Conservation (phyloP, 1,140 invertebrate genomes). For the Vanessa tameamea region DNA sequence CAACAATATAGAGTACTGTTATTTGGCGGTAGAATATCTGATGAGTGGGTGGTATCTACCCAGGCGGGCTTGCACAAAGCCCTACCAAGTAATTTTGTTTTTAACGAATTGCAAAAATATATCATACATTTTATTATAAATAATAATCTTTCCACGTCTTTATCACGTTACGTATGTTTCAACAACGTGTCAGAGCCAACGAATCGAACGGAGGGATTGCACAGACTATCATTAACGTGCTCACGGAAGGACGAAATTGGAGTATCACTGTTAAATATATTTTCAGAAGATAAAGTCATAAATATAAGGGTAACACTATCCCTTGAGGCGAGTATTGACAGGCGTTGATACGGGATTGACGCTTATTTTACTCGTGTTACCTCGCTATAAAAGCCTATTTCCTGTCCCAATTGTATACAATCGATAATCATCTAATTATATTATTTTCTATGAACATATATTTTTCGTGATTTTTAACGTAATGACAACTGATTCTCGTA, state of each 20-base stretch:
- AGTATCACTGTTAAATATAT: constrained; percentile 25
- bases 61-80: no score
- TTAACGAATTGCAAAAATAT: no score
- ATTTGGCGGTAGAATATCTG: no score
- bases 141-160: no score
- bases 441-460: background rate
- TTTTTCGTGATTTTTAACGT: background rate
- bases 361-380: constrained; percentile 35
- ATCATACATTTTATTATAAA: no score
- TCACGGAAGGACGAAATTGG: constrained; percentile 20
- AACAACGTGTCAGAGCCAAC: background rate
- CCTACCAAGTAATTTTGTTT: no score
- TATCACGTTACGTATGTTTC: background rate
- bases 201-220: background rate
- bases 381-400: constrained; percentile 8
- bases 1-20: no score
- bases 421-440: background rate
- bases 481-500: no score
- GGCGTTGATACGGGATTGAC: constrained; percentile 40
- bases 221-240: constrained; percentile 14
- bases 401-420: background rate
- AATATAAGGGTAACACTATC: constrained; percentile 22
- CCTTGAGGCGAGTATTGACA: constrained; percentile 33
- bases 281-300: constrained; percentile 21
- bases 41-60: no score